Evolutionary conservation across 2,888 invertebrate species (phyloP).

Genomic region (Drosophila suboccidentalis): DNA sequence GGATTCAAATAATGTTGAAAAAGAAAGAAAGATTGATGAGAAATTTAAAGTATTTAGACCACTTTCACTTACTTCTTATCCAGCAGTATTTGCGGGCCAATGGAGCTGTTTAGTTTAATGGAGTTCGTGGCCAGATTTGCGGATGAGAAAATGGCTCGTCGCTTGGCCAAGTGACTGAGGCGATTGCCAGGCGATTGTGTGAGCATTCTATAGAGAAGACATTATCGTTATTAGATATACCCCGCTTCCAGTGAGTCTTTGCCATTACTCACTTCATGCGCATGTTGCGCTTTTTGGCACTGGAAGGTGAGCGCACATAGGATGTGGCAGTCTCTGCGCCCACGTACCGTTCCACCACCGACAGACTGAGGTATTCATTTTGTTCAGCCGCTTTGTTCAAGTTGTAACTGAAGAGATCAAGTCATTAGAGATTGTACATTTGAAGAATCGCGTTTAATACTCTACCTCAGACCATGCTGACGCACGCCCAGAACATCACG

Average conservation of each 20-base stretch:
- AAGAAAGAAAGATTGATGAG: neutral
- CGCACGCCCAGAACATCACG: constrained; percentile 88
- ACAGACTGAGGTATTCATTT: constrained; percentile 89
- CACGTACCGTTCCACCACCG: constrained; percentile 90
- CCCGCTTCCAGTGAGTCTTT: too few relatives aligned
- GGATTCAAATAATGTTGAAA: neutral
- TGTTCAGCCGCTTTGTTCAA: constrained; percentile 90
- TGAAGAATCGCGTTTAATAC: too few relatives aligned
- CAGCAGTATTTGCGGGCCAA: constrained; percentile 82
- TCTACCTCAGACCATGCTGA: constrained; percentile 91
- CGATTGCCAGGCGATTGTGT: constrained; percentile 91
- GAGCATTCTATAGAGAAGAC: constrained; percentile 72
- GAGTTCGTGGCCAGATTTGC: constrained; percentile 87
- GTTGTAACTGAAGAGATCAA: constrained; percentile 89
- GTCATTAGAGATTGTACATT: neutral
- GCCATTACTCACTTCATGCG: constrained; percentile 87
- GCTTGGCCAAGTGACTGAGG: constrained; percentile 91
- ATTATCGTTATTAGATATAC: constrained; percentile 9
- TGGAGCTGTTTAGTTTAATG: constrained; percentile 81
- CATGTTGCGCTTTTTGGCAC: constrained; percentile 88
- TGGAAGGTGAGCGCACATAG: constrained; percentile 86
- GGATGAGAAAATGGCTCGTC: constrained; percentile 91
- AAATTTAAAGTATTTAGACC: neutral
- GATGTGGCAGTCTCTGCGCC: constrained; percentile 91
- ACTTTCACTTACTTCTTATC: constrained; percentile 78